Conservation (phyloP, 1,140 invertebrate species). For the Orussus abietinus region DNA sequence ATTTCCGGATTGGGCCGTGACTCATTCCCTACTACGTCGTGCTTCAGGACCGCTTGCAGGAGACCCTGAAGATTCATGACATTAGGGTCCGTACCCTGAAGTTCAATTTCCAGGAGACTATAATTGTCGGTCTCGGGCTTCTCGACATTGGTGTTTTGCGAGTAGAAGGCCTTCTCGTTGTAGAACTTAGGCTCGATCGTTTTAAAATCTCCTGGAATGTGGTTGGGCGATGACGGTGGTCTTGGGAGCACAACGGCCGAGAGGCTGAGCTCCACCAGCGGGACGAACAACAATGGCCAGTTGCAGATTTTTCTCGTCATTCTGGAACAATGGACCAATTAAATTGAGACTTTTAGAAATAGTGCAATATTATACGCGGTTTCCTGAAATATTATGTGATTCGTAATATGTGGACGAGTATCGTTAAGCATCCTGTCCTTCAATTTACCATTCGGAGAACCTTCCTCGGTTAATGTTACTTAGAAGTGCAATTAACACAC, state of each 20-base stretch:
- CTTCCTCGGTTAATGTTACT: too few relatives aligned
- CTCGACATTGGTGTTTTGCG: constrained; percentile 37
- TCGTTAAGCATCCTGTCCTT: too few relatives aligned
- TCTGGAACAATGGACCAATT: constrained; percentile 21
- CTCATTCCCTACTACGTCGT: constrained; percentile 10
- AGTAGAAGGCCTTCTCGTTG: constrained; percentile 24
- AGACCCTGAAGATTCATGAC: constrained; percentile 31
- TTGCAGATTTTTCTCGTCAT: constrained; percentile 26
- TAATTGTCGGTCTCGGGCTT: constrained; percentile 35
- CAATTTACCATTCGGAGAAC: too few relatives aligned
- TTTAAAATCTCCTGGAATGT: constrained; percentile 28
- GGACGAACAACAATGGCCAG: constrained; percentile 23
- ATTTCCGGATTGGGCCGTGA: constrained; percentile 36
- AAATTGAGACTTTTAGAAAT: background rate
- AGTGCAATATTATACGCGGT: too few relatives aligned
- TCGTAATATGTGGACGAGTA: too few relatives aligned
- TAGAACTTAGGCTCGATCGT: constrained; percentile 15
- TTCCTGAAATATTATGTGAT: too few relatives aligned
- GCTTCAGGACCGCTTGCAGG: constrained; percentile 32
- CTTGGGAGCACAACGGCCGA: constrained; percentile 46
- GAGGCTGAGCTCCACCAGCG: constrained; percentile 25
- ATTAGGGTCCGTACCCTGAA: constrained; percentile 32
- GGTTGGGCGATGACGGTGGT: constrained; percentile 43
- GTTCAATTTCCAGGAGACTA: constrained; percentile 38
- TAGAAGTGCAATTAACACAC: too few relatives aligned